Evolutionary conservation across 2,888 invertebrate species (phyloP).

Genomic region (Linnaemya tessellans): DNA sequence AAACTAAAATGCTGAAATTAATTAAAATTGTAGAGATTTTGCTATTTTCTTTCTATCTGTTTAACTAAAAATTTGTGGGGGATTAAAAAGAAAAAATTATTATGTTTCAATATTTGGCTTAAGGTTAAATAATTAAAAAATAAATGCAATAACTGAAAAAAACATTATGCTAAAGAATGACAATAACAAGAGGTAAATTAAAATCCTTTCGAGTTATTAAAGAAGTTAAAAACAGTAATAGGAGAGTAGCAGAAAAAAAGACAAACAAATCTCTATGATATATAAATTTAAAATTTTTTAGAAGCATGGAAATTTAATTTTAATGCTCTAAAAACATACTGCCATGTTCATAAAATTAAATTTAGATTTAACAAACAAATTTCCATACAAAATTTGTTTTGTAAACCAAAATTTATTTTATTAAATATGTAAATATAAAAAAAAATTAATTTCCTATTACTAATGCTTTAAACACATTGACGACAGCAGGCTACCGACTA

Average conservation of each 20-base stretch:
- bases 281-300: no score
- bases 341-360: no score
- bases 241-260: background rate
- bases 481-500: no score
- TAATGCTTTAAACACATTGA: no score
- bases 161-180: background rate
- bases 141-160: background rate
- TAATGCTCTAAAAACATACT: no score
- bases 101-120: conserved; percentile 8
- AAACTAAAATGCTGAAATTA: conserved; percentile 32
- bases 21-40: conserved; percentile 25
- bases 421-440: no score
- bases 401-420: no score
- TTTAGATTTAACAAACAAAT: no score
- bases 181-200: background rate
- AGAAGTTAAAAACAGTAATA: background rate
- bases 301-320: no score
- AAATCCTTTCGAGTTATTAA: background rate
- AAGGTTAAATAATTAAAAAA: background rate
- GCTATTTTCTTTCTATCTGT: background rate
- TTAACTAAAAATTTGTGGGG: background rate
- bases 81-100: background rate
- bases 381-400: no score
- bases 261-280: no score
- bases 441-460: no score